These are phyloP conservation scores for Neoscelio sp. DNA, from an alignment of 2,888 invertebrate genomes.

Conservation along the genomic window DNA sequence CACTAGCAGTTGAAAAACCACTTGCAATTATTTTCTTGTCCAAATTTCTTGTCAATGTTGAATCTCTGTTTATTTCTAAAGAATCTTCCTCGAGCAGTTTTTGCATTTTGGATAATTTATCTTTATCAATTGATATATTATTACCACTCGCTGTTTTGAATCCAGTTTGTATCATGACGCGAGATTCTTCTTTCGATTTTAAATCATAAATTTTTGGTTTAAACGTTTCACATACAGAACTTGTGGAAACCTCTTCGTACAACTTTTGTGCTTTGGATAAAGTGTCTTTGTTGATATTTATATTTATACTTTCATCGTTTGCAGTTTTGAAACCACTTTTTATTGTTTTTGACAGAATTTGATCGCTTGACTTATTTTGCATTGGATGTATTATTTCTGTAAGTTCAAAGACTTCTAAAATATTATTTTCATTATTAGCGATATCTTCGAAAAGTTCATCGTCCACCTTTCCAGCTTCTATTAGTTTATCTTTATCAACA, in stretches of 20 bases:
- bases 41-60: no score
- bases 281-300: neutral
- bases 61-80: neutral
- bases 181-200: neutral
- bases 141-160: conserved; percentile 42
- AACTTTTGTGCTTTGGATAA: conserved; percentile 18
- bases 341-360: no score
- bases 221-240: no score
- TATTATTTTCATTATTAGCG: no score
- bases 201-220: neutral
- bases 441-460: no score
- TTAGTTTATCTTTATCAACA: conserved; percentile 69
- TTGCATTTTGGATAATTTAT: conserved; percentile 3
- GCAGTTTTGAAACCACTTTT: no score
- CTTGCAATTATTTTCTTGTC: no score
- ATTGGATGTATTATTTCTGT: no score
- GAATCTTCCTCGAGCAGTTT: neutral
- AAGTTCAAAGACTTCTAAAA: no score
- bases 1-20: conserved; percentile 80
- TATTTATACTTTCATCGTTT: no score
- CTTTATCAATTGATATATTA: conserved; percentile 14
- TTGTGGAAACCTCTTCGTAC: conserved; percentile 16
- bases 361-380: no score
- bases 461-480: no score
- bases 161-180: conserved; percentile 5